A percentile compares a stretch with the other conserved stretches of the same genome.
These are phyloP conservation scores for Salvator merianae DNA, from an alignment of 2,113 vertebrate species.

Conservation along the genomic window DNA sequence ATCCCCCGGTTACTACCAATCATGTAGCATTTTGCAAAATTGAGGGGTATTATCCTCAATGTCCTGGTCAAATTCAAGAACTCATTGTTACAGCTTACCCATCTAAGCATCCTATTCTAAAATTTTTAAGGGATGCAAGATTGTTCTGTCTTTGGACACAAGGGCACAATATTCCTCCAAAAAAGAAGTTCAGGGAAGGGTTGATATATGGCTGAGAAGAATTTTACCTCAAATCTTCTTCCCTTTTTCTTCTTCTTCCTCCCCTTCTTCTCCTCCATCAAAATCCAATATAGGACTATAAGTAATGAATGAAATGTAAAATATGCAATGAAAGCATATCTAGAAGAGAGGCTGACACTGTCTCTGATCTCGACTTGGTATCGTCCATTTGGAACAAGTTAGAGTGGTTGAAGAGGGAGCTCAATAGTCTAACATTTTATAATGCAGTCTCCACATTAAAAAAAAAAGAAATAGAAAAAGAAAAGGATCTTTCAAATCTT, in stretches of 20 bases:
- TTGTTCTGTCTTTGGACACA: neutral
- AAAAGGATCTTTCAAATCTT: no score
- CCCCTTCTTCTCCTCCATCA: no score
- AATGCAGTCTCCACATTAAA: no score
- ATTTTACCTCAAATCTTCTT: neutral
- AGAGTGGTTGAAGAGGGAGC: no score
- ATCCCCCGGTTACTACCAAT: slow-evolving; percentile 25
- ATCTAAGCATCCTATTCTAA: slow-evolving; percentile 20
- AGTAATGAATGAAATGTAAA: neutral
- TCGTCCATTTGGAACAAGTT: no score
- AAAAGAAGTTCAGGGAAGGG: neutral
- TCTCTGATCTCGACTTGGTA: no score
- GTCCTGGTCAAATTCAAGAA: slow-evolving; percentile 12
- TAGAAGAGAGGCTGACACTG: no score
- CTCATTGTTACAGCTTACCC: neutral
- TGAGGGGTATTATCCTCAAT: slow-evolving; percentile 20
- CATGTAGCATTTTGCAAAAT: slow-evolving; percentile 31
- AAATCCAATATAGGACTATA: neutral
- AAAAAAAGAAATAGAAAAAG: no score
- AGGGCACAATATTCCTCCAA: neutral
- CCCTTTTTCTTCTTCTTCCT: no score
- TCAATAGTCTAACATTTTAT: no score
- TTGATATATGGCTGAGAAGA: neutral
- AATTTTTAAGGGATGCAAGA: slow-evolving; percentile 10
- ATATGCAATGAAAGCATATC: neutral